phyloP scores from a whole-genome alignment of 2,797 vertebrate genomes.

The Synanceia verrucosa region DNA sequence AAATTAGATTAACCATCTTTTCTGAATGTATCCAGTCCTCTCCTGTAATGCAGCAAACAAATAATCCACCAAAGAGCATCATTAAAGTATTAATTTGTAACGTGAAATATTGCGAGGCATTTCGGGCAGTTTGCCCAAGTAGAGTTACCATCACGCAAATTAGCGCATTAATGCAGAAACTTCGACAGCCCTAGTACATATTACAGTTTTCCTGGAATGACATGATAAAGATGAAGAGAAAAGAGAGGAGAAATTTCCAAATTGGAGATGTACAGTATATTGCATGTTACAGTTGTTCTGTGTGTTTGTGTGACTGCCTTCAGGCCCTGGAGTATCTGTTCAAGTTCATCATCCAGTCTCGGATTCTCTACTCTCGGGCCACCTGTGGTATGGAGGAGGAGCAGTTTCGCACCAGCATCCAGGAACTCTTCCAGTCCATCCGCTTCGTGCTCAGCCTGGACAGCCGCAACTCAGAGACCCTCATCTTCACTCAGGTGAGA shows the following conservation, averaged over 20 bases:
- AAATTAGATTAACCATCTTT: no score
- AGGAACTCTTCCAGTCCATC: conserved; percentile 98
- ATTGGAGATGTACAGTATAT: not conserved
- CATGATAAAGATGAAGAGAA: not conserved
- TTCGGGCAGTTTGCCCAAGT: no score
- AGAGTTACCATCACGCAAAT: no score
- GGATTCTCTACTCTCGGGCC: conserved; percentile 95
- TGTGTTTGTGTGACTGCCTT: rapidly evolving
- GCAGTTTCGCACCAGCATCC: conserved; percentile 94
- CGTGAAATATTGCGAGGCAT: no score
- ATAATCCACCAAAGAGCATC: no score
- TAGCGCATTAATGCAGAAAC: no score
- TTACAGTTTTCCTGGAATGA: not conserved
- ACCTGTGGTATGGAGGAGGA: conserved; percentile 98
- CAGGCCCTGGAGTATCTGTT: conserved; percentile 98
- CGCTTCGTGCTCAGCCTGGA: conserved; percentile 95
- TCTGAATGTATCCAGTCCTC: no score
- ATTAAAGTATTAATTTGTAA: no score
- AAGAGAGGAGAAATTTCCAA: not conserved
- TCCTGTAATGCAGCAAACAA: no score
- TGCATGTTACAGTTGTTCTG: not conserved
- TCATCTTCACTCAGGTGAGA: conserved; percentile 96
- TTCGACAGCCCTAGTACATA: no score
- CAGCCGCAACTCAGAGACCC: conserved; percentile 73
- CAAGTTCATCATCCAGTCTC: conserved; percentile 98